Base-by-base conservation (phyloP, 2,888 invertebrate genomes). In the Operophtera brumata region DNA sequence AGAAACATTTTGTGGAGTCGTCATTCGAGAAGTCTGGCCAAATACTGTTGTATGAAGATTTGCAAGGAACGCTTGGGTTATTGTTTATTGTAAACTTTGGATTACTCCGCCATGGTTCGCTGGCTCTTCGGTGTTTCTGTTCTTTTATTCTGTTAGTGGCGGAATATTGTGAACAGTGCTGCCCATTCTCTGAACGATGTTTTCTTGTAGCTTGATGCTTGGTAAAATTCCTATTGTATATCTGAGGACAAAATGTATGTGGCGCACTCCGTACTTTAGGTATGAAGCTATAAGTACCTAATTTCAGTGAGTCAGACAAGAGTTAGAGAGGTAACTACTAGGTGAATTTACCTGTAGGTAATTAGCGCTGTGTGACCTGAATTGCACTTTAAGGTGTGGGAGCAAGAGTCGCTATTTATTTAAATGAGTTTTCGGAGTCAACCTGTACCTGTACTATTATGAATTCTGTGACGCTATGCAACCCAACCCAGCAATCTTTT, bases 51-150 rank as follows among this genome's bases (percentile, higher is more conserved):
- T 54, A 48, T 1, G 65, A 64, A 25, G 66, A 68, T 13, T 57
- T 66, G 11, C 54, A 51, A 30, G 48, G 42, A n/a, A 8, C 28
- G 11, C 30, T 57, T 6, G 49, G 37, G 26, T 66, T 61, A 26
- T 55, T 56, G 10, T 59, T 59, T 7, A 48, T 28, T 8, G 64
- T 53, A 13, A 66, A 45, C 11, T 65, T 72, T 4, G 65, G 51
- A 32, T 57, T 47, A 47, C 70, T 71, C 3, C 61, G 70, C 3
- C 61, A 71, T 1, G 80, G 75, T 36, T 84, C 79, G 50, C 77
- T 81, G 1, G 61, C 41, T 49, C 55, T 36, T 28, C 62, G 52
- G n/a, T 51, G 62, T 50, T 61, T 49, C 47, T 36, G 26, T 50
- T 57, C 55, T 14, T 35, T 14, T 8, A 26, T 45, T 53, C 57